Evolutionary conservation across 2,888 invertebrate species (phyloP).

Genomic region (Acrocera orbiculus): DNA sequence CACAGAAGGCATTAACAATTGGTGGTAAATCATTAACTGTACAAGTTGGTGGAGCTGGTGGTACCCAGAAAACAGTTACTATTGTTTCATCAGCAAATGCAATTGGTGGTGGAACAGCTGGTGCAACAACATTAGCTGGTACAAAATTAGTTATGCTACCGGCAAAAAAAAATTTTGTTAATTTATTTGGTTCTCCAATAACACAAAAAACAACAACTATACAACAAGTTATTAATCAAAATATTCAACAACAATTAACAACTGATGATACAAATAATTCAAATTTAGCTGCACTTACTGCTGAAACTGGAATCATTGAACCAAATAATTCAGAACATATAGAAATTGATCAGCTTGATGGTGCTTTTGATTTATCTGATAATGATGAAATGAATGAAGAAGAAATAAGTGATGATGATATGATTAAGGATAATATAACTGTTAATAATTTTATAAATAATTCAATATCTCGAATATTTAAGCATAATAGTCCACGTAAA

Average conservation of each 20-base stretch:
- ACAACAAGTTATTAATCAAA: conserved; percentile 27
- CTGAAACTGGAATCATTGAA: conserved; percentile 39
- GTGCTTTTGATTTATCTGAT: conserved; percentile 10
- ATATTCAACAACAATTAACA: conserved; percentile 20
- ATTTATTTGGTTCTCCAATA: conserved; percentile 31
- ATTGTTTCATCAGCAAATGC: conserved; percentile 31
- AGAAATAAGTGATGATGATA: not conserved
- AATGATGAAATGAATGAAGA: not conserved
- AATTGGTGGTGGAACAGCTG: conserved; percentile 23
- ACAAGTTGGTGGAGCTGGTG: conserved; percentile 42
- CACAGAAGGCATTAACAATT: conserved; percentile 43
- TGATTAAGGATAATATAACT: no score
- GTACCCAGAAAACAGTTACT: conserved; percentile 43
- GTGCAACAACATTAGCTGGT: conserved; percentile 18
- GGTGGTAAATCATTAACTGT: conserved; percentile 57
- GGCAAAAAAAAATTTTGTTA: conserved; percentile 37
- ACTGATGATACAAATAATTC: conserved; percentile 41
- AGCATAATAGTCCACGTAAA: conserved; percentile 17
- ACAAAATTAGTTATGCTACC: conserved; percentile 35
- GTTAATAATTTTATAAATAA: no score
- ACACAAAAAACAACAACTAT: conserved; percentile 12
- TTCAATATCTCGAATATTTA: no score
- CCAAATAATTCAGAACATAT: conserved; percentile 13
- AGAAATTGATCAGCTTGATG: conserved; percentile 28
- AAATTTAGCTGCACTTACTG: conserved; percentile 41